Percentiles rank a stretch among this genome's conserved stretches.
phyloP scores from a whole-genome alignment of 2,888 invertebrate genomes.

The Cephus spinipes region DNA sequence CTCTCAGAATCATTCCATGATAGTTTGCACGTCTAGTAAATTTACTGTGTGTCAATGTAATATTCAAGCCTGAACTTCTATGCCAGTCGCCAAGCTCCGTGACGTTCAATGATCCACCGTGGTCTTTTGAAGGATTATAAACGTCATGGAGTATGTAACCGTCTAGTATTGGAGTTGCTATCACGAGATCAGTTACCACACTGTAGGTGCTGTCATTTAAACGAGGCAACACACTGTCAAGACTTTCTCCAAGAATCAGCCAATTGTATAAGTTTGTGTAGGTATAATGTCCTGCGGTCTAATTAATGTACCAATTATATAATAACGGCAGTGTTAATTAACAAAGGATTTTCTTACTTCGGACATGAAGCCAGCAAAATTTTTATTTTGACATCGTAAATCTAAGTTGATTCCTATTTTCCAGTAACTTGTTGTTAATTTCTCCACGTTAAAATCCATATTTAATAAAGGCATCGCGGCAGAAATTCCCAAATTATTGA shows the following conservation, averaged over 20 bases:
- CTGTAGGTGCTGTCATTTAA: slow-evolving; percentile 47
- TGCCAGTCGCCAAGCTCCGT: slow-evolving; percentile 47
- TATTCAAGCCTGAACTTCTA: slow-evolving; percentile 29
- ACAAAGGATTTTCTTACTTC: slow-evolving; percentile 25
- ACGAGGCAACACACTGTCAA: slow-evolving; percentile 29
- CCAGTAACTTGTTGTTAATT: slow-evolving; percentile 31
- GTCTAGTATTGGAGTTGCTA: slow-evolving; percentile 32
- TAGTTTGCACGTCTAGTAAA: slow-evolving; percentile 45
- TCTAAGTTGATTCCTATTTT: slow-evolving; percentile 48
- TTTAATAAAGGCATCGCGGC: slow-evolving; percentile 35
- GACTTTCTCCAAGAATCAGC: slow-evolving; percentile 44
- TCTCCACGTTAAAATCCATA: slow-evolving; percentile 34
- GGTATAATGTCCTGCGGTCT: slow-evolving; percentile 41
- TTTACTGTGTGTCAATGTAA: slow-evolving; percentile 40
- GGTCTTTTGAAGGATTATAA: slow-evolving; percentile 49
- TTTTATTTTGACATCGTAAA: slow-evolving; percentile 39
- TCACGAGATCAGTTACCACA: slow-evolving; percentile 45
- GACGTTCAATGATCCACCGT: slow-evolving; percentile 48
- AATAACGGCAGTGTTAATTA: slow-evolving; percentile 1
- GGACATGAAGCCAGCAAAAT: slow-evolving; percentile 12
- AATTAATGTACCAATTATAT: not conserved
- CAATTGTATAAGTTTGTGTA: slow-evolving; percentile 49
- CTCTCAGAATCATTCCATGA: slow-evolving; percentile 48
- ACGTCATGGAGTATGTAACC: slow-evolving; percentile 46
- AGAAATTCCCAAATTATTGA: slow-evolving; percentile 41